These are phyloP conservation scores for Varecia variegata DNA, from an alignment of 2,797 vertebrate species.

Conservation along the genomic window DNA sequence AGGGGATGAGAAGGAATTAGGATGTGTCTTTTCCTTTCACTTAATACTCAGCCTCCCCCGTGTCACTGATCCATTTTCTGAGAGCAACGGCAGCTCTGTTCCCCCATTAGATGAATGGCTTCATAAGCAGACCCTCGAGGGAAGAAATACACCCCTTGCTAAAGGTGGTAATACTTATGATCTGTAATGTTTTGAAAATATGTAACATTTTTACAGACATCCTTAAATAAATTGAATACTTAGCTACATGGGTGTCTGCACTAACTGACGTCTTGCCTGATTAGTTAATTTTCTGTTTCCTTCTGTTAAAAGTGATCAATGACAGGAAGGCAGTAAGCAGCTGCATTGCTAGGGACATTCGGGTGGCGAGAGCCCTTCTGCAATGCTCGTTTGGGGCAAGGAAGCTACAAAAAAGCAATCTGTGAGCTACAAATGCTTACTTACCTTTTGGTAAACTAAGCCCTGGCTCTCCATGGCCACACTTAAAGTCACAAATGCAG, in stretches of 20 bases:
- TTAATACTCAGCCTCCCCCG: background rate
- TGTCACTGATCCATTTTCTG: background rate
- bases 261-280: background rate
- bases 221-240: background rate
- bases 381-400: background rate
- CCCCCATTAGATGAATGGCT: background rate
- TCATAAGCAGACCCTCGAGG: background rate
- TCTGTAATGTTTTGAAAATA: background rate
- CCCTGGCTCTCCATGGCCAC: background rate
- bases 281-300: background rate
- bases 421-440: background rate
- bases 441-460: background rate
- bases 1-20: slow-evolving; percentile 23
- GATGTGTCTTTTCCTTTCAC: background rate
- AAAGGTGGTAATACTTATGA: background rate
- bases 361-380: background rate
- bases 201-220: background rate
- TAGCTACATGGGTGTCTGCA: background rate
- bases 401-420: background rate
- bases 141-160: background rate
- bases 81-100: background rate
- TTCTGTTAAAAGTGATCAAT: background rate
- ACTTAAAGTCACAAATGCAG: background rate
- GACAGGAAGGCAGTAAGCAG: background rate
- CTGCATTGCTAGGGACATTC: background rate